phyloP scores from a whole-genome alignment of 2,888 invertebrate genomes.

The Diloba caeruleocephala region DNA sequence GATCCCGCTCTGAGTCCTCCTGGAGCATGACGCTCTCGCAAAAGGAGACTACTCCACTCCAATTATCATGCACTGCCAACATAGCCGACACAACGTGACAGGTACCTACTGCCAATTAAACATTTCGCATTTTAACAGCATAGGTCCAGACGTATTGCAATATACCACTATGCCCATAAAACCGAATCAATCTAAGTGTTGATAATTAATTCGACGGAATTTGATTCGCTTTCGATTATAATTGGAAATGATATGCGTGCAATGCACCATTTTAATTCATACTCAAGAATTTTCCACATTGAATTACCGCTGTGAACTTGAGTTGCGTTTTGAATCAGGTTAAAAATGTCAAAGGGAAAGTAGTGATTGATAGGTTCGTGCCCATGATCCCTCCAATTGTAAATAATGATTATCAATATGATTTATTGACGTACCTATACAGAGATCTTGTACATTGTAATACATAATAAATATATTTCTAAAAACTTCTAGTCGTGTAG shows the following conservation, averaged over 20 bases:
- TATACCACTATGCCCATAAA: constrained; percentile 20
- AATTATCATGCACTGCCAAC: no score
- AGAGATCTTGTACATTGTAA: no score
- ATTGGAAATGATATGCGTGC: constrained; percentile 29
- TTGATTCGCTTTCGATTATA: constrained; percentile 44
- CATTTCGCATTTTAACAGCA: not conserved
- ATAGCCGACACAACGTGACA: no score
- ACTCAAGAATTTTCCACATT: constrained; percentile 2
- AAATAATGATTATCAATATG: no score
- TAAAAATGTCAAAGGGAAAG: constrained; percentile 20
- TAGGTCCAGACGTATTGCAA: constrained; percentile 13
- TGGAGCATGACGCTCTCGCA: no score
- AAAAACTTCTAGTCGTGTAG: no score
- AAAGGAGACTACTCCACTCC: no score
- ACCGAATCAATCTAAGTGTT: constrained; percentile 13
- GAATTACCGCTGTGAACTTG: not conserved
- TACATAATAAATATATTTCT: no score
- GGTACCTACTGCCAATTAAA: not conserved
- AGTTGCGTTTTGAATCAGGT: not conserved
- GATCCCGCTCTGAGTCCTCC: no score
- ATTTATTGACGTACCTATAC: no score
- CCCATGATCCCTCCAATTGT: no score
- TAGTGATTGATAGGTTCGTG: constrained; percentile 6
- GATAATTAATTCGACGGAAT: constrained; percentile 24
- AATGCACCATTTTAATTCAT: constrained; percentile 12